Base-by-base conservation (phyloP, 1,140 invertebrate species). In the Drosophila prosaltans region DNA sequence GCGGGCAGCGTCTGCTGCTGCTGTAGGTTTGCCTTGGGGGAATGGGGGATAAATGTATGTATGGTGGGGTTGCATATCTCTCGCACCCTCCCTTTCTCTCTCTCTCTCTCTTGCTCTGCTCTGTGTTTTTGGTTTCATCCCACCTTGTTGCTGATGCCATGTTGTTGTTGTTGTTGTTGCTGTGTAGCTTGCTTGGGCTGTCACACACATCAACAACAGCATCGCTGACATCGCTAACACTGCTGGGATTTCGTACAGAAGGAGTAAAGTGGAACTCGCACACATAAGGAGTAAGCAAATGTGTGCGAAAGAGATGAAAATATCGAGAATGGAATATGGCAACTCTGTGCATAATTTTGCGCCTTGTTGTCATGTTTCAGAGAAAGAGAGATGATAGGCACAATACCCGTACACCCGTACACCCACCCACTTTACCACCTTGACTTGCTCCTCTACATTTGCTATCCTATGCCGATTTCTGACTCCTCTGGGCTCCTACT, bases 341-440 rank as follows among this genome's bases (percentile, higher is more conserved):
- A 82, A 83, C 77, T 83, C 80, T 89, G 80, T 89, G 84, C 80
- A 88, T 88, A 88, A 88, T 88, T 88, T 88, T 88, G 83, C 77
- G 77, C 77, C 81, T 80, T 89, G 84, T 89, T 88, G 84, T 89
- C 77, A 80, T 89, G 77, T 84, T 83, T 66, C 73, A 80, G 62
- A 39, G 16, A 16, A 16, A 16, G 16, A 16, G 16, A 16, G 16
- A 16, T 16, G 16, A 16, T 16, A 16, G 16, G 16, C 16, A 16
- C 16, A 16, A 16, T 16, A 16, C 16, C 16, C 16, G 16, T 16
- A 16, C 16, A 16, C 16, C 28, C 28, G 4, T 30, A 30, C 28
- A 30, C 28, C 2, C 28, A 30, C 28, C 1, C 45, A 48, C 16
- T 16, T 16, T 16, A 16, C 16, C 16, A 16, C 16, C 16, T 16